Conservation (phyloP, 2,113 vertebrate species). For the Upupa epops region DNA sequence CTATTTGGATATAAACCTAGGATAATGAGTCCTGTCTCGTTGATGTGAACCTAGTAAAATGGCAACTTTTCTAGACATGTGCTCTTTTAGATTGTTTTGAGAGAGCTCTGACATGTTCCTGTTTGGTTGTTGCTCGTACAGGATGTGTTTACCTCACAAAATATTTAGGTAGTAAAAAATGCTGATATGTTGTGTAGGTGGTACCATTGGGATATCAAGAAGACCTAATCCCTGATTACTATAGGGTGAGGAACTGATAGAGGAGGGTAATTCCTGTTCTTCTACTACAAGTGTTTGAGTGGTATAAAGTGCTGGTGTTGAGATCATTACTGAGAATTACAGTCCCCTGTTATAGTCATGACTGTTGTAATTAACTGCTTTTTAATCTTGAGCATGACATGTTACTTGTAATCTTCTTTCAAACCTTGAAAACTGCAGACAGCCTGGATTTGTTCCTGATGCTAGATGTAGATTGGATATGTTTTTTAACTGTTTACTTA, state of each 20-base stretch:
- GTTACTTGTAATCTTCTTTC: not conserved
- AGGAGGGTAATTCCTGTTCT: not conserved
- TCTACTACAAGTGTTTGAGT: not conserved
- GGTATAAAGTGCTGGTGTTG: not conserved
- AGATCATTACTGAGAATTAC: not conserved
- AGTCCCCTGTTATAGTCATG: not conserved
- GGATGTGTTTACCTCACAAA: not conserved
- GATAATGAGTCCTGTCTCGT: not conserved
- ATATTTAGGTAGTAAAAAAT: constrained; percentile 11
- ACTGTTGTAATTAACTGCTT: not conserved
- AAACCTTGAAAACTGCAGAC: not conserved
- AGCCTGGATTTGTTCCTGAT: not conserved
- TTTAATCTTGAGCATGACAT: not conserved
- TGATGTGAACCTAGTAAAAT: not conserved
- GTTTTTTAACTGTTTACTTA: not conserved
- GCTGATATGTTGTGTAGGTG: not conserved
- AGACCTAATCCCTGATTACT: not conserved
- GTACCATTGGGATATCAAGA: not conserved
- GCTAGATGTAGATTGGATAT: not conserved
- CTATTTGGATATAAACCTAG: no score
- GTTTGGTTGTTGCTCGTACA: constrained; percentile 1
- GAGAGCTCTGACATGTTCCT: not conserved
- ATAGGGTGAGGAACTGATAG: not conserved
- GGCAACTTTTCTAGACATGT: not conserved
- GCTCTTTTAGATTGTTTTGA: not conserved